Evolutionary conservation across 2,113 vertebrate genomes (phyloP).

Genomic region (Girardinichthys multiradiatus): DNA sequence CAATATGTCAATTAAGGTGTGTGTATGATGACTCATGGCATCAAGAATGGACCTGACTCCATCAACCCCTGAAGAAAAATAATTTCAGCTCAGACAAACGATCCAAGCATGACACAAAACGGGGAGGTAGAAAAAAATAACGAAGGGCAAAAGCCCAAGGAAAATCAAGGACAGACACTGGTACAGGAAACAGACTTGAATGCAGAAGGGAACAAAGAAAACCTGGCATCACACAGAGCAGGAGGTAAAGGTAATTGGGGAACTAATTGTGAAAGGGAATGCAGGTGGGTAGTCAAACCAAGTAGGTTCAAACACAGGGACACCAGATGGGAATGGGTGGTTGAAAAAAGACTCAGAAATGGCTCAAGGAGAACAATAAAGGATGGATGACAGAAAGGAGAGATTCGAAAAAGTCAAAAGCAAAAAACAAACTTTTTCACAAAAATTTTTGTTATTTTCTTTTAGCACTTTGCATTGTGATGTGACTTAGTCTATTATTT

Average conservation of each 20-base stretch:
- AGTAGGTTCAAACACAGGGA: neutral
- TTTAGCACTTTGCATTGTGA: neutral
- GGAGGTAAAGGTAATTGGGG: neutral
- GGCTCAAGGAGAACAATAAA: neutral
- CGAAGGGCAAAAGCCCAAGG: neutral
- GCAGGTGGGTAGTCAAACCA: neutral
- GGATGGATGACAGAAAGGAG: neutral
- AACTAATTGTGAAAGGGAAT: neutral
- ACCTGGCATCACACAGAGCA: neutral
- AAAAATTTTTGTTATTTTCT: neutral
- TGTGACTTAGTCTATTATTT: neutral
- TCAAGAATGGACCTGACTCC: neutral
- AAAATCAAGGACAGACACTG: neutral
- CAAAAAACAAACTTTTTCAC: neutral
- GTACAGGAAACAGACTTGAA: slow-evolving; percentile 10
- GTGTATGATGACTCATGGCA: neutral
- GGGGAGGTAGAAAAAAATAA: neutral
- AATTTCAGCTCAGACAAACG: neutral
- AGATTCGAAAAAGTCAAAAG: neutral
- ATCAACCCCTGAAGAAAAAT: slow-evolving; percentile 5
- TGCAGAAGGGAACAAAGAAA: slow-evolving; percentile 1
- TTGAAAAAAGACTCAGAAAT: neutral
- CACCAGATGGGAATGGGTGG: neutral
- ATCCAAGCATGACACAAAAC: neutral
- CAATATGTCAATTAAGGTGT: neutral